A percentile compares a stretch with the other conserved stretches of the same genome.
phyloP scores from a whole-genome alignment of 2,888 invertebrate species.

The Pogonocherus hispidulus region DNA sequence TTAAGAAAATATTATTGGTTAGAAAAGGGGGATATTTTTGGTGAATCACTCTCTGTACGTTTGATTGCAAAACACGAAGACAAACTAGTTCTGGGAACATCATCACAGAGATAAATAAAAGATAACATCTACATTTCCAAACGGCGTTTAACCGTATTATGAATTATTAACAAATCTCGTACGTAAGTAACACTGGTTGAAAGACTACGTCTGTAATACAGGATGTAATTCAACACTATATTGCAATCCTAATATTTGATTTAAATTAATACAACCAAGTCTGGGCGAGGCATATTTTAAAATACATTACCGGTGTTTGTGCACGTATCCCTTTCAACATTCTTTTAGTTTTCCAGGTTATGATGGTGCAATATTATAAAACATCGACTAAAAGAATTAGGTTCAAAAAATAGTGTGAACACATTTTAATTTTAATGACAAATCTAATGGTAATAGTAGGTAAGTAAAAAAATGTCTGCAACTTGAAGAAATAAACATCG shows the following conservation, averaged over 20 bases:
- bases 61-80: background rate
- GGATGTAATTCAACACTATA: constrained; percentile 2
- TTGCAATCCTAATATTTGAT: background rate
- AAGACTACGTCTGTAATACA: background rate
- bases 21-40: no score
- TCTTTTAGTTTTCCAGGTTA: no score
- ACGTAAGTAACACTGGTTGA: background rate
- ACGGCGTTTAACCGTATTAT: constrained; percentile 1
- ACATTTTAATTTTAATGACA: no score
- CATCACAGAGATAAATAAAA: background rate
- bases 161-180: background rate
- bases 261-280: background rate
- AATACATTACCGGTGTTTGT: background rate
- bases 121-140: constrained; percentile 1
- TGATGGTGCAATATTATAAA: no score
- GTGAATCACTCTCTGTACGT: no score
- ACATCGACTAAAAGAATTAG: no score
- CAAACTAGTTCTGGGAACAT: background rate
- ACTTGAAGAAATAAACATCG: no score
- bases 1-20: no score
- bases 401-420: no score
- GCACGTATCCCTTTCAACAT: no score
- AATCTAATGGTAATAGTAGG: no score
- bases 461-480: no score
- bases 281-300: background rate